Evolutionary conservation across 2,797 vertebrate species (phyloP), one percentile per base, ranked within the genome.

Genomic region (Chloroceryle inda): DNA sequence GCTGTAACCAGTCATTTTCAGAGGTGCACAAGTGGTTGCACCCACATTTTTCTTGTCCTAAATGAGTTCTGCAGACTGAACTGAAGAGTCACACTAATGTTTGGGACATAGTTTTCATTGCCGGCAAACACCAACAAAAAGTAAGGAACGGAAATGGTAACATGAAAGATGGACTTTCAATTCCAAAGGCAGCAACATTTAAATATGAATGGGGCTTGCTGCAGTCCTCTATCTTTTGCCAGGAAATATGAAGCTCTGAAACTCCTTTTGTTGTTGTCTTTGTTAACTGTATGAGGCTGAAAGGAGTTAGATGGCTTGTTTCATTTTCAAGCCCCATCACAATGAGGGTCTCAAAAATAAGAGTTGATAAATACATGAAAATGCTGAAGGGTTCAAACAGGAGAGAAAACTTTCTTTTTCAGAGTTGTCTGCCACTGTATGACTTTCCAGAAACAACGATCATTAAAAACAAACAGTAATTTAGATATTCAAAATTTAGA

Each of bases 181-280:
- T 96, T 96, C 91, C 91, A 94, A 96, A 97, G 90, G 76, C 66
- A 94, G 55, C 78, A 75, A 49, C 74, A 95, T 98, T 98, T 98
- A 96, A 97, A 97, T 97, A 97, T 96, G 92, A 97, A 97, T 97
- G 61, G 75, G 44, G 15, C 81, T 95, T 96, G 73, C 84, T 89
- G 44, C 76, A 44, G 42, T 91, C 66, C 62, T 97, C 81, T 95
- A 68, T 78, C 89, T 96, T 97, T 97, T 97, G 67, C 96, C 63
- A 90, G 92, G 86, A 98, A 96, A 96, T 97, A 96, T 89, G 95
- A 97, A 98, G 86, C 88, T 96, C 77, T 95, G 88, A 94, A 97
- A 67, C 59, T 82, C 59, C 93, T 95, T 94, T 96, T 96, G 83
- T 95, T 92, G 69, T 85, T 52, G 88, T 76, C 80, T 95, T 97